Percentiles rank a stretch among this genome's conserved stretches.
Conservation (phyloP, 1,140 invertebrate genomes). For the Apis cerana region DNA sequence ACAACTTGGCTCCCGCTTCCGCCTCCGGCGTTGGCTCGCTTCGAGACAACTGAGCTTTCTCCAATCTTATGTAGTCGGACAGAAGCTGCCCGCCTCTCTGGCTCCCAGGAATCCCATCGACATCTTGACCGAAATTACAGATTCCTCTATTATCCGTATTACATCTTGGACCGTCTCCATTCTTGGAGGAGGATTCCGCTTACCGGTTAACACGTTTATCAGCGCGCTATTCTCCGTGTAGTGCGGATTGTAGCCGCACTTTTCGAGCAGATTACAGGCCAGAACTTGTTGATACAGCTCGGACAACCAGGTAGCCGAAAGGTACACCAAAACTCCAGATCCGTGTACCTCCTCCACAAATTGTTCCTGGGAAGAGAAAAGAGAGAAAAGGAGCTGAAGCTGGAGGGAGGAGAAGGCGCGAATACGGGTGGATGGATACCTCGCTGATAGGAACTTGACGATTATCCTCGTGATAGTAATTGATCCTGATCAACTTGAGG, state of each 20-base stretch:
- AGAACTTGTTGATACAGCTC: constrained; percentile 94
- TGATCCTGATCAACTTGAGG: constrained; percentile 88
- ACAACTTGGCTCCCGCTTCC: constrained; percentile 86
- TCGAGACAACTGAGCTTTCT: constrained; percentile 85
- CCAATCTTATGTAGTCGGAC: constrained; percentile 91
- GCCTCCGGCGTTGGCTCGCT: constrained; percentile 86
- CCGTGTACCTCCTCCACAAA: constrained; percentile 95
- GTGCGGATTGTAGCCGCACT: constrained; percentile 84
- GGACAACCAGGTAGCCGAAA: constrained; percentile 94
- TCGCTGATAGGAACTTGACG: constrained; percentile 82
- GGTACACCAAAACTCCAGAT: constrained; percentile 93
- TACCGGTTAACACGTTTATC: constrained; percentile 90
- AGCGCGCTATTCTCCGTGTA: constrained; percentile 85
- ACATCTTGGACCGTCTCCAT: too few species aligned
- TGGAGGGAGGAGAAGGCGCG: too few species aligned
- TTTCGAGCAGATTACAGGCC: constrained; percentile 87
- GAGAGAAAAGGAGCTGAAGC: background rate
- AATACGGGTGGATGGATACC: constrained; percentile 76
- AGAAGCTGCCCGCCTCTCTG: constrained; percentile 87
- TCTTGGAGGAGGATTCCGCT: background rate
- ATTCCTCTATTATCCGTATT: too few species aligned
- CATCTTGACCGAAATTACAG: constrained; percentile 82
- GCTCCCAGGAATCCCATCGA: constrained; percentile 90
- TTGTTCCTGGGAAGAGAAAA: constrained; percentile 86
- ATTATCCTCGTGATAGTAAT: constrained; percentile 88